phyloP scores from a whole-genome alignment of 2,113 vertebrate species.

The Eurypyga helias region DNA sequence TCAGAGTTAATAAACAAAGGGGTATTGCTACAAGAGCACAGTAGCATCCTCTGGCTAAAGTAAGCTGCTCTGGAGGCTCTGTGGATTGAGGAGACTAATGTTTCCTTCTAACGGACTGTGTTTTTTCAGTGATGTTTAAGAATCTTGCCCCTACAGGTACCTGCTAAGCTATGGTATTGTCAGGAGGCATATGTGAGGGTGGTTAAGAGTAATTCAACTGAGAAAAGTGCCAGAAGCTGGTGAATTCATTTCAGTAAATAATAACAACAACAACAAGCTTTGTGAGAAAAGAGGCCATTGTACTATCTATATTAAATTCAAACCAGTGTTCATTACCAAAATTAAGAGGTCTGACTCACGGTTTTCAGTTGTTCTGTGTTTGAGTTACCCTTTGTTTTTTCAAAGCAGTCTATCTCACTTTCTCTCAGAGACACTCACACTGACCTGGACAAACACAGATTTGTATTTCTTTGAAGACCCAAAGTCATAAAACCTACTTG shows the following conservation, averaged over 20 bases:
- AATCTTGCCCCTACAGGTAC: not conserved
- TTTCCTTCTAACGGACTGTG: not conserved
- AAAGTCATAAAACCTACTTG: not conserved
- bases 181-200: not conserved
- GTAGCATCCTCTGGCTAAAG: not conserved
- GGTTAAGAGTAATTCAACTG: not conserved
- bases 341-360: not conserved
- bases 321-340: not conserved
- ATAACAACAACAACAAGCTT: not conserved
- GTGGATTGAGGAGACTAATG: not conserved
- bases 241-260: not conserved
- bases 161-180: not conserved
- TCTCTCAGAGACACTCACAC: not conserved
- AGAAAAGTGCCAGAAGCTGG: not conserved
- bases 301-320: not conserved
- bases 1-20: not conserved
- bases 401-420: not conserved
- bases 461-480: not conserved
- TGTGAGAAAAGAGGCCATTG: not conserved
- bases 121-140: not conserved
- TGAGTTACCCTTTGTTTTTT: not conserved
- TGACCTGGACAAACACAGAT: not conserved
- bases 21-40: not conserved
- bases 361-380: not conserved
- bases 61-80: not conserved